These are phyloP conservation scores for Drosophila robusta DNA, from an alignment of 2,888 invertebrate species.

Conservation along the genomic window DNA sequence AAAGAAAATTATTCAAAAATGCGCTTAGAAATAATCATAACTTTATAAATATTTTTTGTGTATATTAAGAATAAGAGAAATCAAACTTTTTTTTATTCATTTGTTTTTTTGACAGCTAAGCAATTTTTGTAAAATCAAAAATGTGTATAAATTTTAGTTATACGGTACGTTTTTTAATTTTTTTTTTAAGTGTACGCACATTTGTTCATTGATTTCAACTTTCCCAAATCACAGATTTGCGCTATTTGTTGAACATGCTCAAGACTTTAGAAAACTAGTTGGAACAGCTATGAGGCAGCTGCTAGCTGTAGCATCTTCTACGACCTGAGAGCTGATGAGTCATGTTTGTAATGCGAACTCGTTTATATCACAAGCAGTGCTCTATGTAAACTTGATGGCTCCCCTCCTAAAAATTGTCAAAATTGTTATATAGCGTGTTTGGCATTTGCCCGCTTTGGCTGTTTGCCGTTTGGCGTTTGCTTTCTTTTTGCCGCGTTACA, in stretches of 20 bases:
- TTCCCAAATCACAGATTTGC: conserved; percentile 33
- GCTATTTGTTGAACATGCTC: conserved; percentile 25
- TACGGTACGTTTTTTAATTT: not conserved
- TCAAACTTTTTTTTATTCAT: too few species aligned
- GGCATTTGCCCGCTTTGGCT: conserved; percentile 30
- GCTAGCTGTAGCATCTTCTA: conserved; percentile 37
- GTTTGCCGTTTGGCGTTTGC: conserved; percentile 28
- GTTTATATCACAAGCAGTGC: conserved; percentile 51
- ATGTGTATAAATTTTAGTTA: not conserved
- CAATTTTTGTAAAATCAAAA: not conserved
- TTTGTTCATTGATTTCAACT: conserved; percentile 35
- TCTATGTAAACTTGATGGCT: conserved; percentile 44
- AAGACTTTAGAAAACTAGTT: conserved; percentile 44
- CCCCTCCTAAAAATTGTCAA: conserved; percentile 69
- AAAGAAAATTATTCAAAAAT: too few species aligned
- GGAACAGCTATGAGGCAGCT: conserved; percentile 39
- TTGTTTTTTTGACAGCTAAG: too few species aligned
- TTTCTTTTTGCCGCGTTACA: conserved; percentile 65
- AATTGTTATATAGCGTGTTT: conserved; percentile 76
- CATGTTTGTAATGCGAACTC: conserved; percentile 66
- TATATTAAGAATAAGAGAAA: too few species aligned
- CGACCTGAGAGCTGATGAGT: conserved; percentile 57
- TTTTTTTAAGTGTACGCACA: not conserved
- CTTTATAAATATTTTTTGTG: too few species aligned
- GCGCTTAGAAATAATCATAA: too few species aligned